Percentiles rank a stretch among this genome's conserved stretches.
These are phyloP conservation scores for Endomychus coccineus DNA, from an alignment of 2,888 invertebrate species.

Conservation along the genomic window DNA sequence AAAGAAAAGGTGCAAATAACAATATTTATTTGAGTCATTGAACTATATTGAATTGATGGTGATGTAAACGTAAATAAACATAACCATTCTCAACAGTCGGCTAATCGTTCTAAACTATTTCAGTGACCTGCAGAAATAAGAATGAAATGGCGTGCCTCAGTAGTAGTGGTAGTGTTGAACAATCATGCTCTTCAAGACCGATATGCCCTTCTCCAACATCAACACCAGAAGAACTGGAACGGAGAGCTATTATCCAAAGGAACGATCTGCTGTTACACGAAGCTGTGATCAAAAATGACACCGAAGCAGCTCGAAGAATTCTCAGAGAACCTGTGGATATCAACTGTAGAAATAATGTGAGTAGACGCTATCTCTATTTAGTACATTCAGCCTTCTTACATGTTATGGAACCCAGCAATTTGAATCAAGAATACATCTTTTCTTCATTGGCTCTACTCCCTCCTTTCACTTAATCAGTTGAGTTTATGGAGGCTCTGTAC, in stretches of 20 bases:
- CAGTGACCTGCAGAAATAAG: background rate
- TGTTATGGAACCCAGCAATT: too few relatives aligned
- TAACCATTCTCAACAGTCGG: too few relatives aligned
- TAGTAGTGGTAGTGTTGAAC: conserved; percentile 8
- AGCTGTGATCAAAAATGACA: conserved; percentile 67
- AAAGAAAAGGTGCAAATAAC: too few relatives aligned
- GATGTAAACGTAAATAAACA: too few relatives aligned
- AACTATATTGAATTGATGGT: too few relatives aligned
- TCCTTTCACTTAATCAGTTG: too few relatives aligned
- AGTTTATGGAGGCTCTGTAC: too few relatives aligned
- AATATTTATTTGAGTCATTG: too few relatives aligned
- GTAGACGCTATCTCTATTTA: conserved; percentile 32
- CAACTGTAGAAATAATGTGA: conserved; percentile 65
- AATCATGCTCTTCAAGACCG: conserved; percentile 11
- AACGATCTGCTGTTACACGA: conserved; percentile 65
- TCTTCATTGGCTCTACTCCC: too few relatives aligned
- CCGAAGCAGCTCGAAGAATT: conserved; percentile 57
- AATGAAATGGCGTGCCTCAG: conserved; percentile 13
- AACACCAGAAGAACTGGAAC: conserved; percentile 40
- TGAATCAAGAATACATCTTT: too few relatives aligned
- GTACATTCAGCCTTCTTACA: too few relatives aligned
- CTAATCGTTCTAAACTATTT: background rate
- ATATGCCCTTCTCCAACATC: conserved; percentile 34
- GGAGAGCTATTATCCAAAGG: conserved; percentile 51
- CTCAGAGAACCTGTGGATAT: conserved; percentile 60